phyloP scores from a whole-genome alignment of 2,113 vertebrate species.

The Anolis sagrei region DNA sequence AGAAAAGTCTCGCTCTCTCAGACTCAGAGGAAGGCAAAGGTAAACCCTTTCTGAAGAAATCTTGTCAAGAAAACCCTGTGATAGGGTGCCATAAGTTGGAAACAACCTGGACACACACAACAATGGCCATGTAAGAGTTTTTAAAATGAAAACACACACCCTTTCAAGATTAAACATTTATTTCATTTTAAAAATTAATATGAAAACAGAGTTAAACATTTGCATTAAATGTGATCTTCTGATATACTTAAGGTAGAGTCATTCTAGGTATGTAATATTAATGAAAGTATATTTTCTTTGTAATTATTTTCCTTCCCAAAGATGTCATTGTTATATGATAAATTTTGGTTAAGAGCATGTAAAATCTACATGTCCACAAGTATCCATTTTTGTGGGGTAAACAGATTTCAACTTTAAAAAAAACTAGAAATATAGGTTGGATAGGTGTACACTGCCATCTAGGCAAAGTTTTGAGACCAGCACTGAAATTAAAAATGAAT shows the following conservation, averaged over 20 bases:
- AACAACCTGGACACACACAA: neutral
- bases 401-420: accelerated
- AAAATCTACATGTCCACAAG: constrained; percentile 28
- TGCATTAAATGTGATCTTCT: neutral
- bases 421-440: constrained; percentile 30
- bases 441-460: constrained; percentile 68
- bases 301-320: constrained; percentile 17
- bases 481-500: constrained; percentile 36
- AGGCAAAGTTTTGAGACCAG: constrained; percentile 52
- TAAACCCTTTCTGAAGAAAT: too few relatives aligned
- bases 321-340: constrained; percentile 8
- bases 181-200: constrained; percentile 17
- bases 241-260: neutral
- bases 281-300: neutral
- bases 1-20: too few relatives aligned
- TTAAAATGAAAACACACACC: constrained; percentile 1
- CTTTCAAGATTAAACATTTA: neutral
- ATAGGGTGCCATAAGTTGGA: too few relatives aligned
- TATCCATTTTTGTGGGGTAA: neutral
- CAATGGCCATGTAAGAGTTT: neutral
- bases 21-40: too few relatives aligned
- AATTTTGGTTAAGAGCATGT: constrained; percentile 33
- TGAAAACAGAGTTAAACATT: neutral
- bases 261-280: neutral
- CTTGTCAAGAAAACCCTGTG: too few relatives aligned